Evolutionary conservation across 1,140 invertebrate species (phyloP), one percentile per base, ranked within the genome.

Genomic region (Lasioglossum albipes): DNA sequence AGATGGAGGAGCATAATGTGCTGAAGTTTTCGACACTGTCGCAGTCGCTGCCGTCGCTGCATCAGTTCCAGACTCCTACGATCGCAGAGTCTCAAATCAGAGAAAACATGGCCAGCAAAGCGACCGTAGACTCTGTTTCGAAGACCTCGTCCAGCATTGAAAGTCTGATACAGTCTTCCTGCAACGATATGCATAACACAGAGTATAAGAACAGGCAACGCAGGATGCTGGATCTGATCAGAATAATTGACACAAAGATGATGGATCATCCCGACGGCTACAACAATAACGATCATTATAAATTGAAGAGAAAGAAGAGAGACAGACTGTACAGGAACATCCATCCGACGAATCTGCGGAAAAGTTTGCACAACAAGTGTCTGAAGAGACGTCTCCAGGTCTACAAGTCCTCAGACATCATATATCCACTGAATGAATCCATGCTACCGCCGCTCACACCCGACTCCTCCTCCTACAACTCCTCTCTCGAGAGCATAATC

Each of bases 171-270:
- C 77, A 79, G 7, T 79, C 77, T 13, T 79, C 77, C 0, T 31
- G 71, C 18, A 79, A 74, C 7, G 77, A 79, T n/a, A 10, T 59
- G 9, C 42, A 74, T 9, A 52, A 79, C 1, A n/a, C 62, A 2
- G 18, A 31, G 9, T 71, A 80, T n/a, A 57, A 62, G 16, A 64
- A 81, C 20, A 82, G 92, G 65, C 90, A 84, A 68, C 82, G 79
- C n/a, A 88, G 91, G 22, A 93, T 93, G 89, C 61, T 88, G 7
- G 91, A 93, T 12, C 61, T 93, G 2, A 91, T 93, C 1, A 87
- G 83, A 45, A 69, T 90, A n/a, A 93, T 93, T 4, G 93, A 93
- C 20, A 85, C 89, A 0, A 89, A 89, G 65, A 90, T 93, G 92
- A 90, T 93, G 86, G 76, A 68, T n/a, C 61, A 61, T 52, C n/a